Percentiles rank a stretch among this genome's conserved stretches.
Conservation (phyloP, 2,113 vertebrate species). For the Hemichromis elongatus region DNA sequence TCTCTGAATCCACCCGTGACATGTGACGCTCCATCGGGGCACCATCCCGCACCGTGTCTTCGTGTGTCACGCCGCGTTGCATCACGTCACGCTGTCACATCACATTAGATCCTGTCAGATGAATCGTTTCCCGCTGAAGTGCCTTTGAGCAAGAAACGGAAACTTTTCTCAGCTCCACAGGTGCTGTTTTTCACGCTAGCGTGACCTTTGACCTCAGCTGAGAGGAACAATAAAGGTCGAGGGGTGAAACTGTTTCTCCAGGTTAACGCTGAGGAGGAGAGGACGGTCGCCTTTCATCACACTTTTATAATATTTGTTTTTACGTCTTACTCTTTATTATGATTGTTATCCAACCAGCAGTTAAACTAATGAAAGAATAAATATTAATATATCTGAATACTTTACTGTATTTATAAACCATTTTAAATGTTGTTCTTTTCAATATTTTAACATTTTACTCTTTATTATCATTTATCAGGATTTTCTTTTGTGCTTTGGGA, state of each 20-base stretch:
- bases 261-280: not conserved
- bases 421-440: not conserved
- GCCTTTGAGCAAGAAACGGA: not conserved
- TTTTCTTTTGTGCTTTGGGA: not conserved
- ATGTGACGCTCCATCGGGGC: not conserved
- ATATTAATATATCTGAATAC: not conserved
- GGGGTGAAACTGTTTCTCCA: not conserved
- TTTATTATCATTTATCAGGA: not conserved
- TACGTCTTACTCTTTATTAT: not conserved
- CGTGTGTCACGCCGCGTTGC: not conserved
- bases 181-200: not conserved
- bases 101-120: not conserved
- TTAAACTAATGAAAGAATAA: fast-evolving
- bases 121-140: not conserved
- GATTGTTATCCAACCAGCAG: not conserved
- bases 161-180: not conserved
- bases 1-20: not conserved
- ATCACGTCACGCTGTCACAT: not conserved
- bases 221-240: not conserved
- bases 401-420: not conserved
- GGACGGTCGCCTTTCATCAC: not conserved
- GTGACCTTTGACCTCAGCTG: not conserved
- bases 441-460: not conserved
- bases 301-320: not conserved
- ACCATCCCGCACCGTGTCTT: not conserved